These are phyloP conservation scores for Anoplolepis gracilipes DNA, from an alignment of 1,140 invertebrate genomes.

Conservation along the genomic window DNA sequence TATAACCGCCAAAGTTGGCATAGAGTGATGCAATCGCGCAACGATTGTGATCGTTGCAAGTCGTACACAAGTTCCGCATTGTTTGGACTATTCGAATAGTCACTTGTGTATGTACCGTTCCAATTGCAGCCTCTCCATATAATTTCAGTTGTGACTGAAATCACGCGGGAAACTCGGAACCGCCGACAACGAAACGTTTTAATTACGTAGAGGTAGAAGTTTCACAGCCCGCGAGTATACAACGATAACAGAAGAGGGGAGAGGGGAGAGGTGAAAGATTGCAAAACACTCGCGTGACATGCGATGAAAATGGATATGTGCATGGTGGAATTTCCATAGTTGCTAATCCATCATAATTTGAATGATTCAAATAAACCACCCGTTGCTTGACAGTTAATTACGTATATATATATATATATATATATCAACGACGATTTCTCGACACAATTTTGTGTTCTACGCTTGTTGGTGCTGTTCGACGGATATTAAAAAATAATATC, in stretches of 20 bases:
- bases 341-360: slow-evolving; percentile 58
- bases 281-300: slow-evolving; percentile 26
- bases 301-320: slow-evolving; percentile 57
- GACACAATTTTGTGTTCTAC: slow-evolving; percentile 16
- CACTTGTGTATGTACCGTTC: slow-evolving; percentile 30
- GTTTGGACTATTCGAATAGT: slow-evolving; percentile 31
- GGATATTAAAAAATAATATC: slow-evolving; percentile 50
- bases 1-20: slow-evolving; percentile 38
- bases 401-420: slow-evolving; percentile 1
- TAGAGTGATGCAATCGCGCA: slow-evolving; percentile 40
- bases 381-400: slow-evolving; percentile 43
- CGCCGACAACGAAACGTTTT: slow-evolving; percentile 51
- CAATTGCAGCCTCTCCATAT: slow-evolving; percentile 57
- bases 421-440: background rate
- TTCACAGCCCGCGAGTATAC: slow-evolving; percentile 20
- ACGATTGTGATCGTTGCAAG: slow-evolving; percentile 52
- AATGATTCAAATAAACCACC: slow-evolving; percentile 22
- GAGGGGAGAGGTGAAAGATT: too few relatives aligned
- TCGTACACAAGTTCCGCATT: slow-evolving; percentile 51
- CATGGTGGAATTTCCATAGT: slow-evolving; percentile 34
- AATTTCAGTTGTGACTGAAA: slow-evolving; percentile 54
- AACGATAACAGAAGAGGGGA: background rate
- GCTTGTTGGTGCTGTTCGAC: background rate
- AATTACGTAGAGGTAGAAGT: slow-evolving; percentile 41
- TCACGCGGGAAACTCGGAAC: slow-evolving; percentile 24